A percentile compares a stretch with the other conserved stretches of the same genome.
These are phyloP conservation scores for Corythoichthys intestinalis DNA, from an alignment of 2,113 vertebrate genomes.

Conservation along the genomic window DNA sequence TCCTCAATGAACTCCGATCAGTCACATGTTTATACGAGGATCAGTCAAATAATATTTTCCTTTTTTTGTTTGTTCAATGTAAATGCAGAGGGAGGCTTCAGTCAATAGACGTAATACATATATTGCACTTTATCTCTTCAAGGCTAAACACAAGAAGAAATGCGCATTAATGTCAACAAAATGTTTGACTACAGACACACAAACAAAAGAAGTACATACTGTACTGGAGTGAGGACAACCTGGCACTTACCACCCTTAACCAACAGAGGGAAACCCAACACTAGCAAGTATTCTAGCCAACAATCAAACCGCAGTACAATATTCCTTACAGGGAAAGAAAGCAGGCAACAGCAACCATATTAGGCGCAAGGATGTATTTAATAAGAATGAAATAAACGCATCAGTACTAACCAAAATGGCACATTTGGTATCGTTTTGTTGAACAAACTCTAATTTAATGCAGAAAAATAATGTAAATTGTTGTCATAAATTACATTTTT, in stretches of 20 bases:
- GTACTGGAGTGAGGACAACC: background rate
- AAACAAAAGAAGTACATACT: background rate
- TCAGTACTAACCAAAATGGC: too few relatives aligned
- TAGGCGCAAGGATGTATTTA: background rate
- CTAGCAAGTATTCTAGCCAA: background rate
- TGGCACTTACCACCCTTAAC: background rate
- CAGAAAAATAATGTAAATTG: too few relatives aligned
- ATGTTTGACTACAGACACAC: too few relatives aligned
- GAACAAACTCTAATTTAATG: too few relatives aligned
- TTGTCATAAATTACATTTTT: too few relatives aligned
- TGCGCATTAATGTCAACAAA: background rate
- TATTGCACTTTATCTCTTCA: background rate
- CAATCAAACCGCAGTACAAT: background rate
- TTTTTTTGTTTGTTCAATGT: background rate
- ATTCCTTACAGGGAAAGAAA: background rate
- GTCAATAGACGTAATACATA: background rate
- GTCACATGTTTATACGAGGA: background rate
- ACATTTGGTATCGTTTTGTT: too few relatives aligned
- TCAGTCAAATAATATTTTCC: background rate
- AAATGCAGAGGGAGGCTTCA: background rate
- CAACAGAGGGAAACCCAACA: background rate
- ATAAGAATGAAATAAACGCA: too few relatives aligned
- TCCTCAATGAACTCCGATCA: background rate
- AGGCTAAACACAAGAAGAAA: background rate
- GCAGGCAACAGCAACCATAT: background rate